Conservation (phyloP, 2,797 vertebrate genomes). For the Limosa lapponica region DNA sequence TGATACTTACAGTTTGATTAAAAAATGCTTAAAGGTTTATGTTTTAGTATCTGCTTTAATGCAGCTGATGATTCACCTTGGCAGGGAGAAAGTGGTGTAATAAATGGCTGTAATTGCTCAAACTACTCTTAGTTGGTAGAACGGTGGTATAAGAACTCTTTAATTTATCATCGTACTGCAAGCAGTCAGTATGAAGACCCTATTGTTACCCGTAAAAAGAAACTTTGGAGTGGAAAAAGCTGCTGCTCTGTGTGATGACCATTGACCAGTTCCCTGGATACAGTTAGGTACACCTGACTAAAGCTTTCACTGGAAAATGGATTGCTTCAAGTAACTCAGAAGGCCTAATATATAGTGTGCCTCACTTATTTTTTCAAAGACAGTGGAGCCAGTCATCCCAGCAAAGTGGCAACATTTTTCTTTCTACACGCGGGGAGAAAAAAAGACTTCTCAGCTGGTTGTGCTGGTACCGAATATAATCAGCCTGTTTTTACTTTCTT, state of each 20-base stretch:
- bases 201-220: not conserved
- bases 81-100: not conserved
- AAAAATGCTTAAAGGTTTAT: not conserved
- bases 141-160: not conserved
- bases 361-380: conserved; percentile 58
- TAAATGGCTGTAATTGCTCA: conserved; percentile 1
- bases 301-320: conserved; percentile 61
- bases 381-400: conserved; percentile 27
- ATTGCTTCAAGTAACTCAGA: conserved; percentile 45
- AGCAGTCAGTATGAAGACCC: conserved; percentile 9
- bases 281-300: conserved; percentile 45
- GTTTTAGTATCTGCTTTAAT: conserved; percentile 2
- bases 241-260: not conserved
- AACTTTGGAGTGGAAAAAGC: conserved; percentile 18
- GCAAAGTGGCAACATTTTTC: conserved; percentile 40
- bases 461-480: not conserved
- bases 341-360: conserved; percentile 14
- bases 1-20: not conserved
- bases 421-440: not conserved
- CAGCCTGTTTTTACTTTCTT: not conserved
- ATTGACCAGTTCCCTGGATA: conserved; percentile 20
- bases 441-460: not conserved
- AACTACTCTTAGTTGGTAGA: not conserved
- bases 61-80: not conserved
- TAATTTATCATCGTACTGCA: conserved; percentile 1